These are phyloP conservation scores for Chelonoidis abingdonii DNA, from an alignment of 2,113 vertebrate species.

Conservation along the genomic window DNA sequence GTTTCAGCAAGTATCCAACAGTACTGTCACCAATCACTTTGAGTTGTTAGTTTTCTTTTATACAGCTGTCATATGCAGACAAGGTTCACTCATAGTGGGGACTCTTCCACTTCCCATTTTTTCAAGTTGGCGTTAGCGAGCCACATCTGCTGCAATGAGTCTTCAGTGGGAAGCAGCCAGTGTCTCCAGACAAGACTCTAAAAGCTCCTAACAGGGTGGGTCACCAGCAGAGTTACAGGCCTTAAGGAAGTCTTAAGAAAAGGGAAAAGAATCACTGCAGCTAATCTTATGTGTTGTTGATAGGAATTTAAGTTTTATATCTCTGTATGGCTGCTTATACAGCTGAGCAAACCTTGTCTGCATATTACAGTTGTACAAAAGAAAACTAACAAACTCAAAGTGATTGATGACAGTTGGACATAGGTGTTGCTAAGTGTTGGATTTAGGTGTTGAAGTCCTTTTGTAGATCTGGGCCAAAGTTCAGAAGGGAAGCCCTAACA, in stretches of 20 bases:
- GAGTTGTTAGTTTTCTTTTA: neutral
- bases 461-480: neutral
- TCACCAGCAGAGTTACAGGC: neutral
- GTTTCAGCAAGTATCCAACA: neutral
- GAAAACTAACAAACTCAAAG: neutral
- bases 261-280: neutral
- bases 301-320: neutral
- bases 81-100: neutral
- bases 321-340: neutral
- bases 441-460: neutral
- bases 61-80: neutral
- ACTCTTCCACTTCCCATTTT: neutral
- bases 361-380: neutral
- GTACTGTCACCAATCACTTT: neutral
- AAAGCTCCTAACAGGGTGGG: neutral
- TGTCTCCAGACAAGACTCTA: no score
- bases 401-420: neutral
- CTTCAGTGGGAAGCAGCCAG: no score
- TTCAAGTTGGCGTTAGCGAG: neutral
- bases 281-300: neutral
- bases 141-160: neutral
- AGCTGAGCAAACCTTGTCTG: neutral
- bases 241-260: neutral
- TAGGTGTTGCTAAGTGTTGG: no score
- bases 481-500: neutral